A percentile compares a stretch with the other conserved stretches of the same genome.
Evolutionary conservation across 1,140 invertebrate genomes (phyloP).

Genomic region (Zaprionus taronus): DNA sequence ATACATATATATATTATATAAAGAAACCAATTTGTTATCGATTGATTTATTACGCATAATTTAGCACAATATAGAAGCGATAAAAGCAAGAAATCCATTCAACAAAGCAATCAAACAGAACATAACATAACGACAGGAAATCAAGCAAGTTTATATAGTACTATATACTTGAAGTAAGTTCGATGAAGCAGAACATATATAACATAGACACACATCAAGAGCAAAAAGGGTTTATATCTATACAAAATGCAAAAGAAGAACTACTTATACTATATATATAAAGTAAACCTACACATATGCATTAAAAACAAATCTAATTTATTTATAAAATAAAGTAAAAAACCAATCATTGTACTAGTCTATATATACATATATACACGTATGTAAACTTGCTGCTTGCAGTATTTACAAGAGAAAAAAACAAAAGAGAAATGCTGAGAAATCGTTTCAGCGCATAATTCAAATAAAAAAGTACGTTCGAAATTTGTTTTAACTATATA

Average conservation of each 20-base stretch:
- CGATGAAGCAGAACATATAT: slow-evolving; percentile 13
- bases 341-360: slow-evolving; percentile 63
- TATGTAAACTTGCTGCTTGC: slow-evolving; percentile 60
- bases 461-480: slow-evolving; percentile 34
- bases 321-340: slow-evolving; percentile 68
- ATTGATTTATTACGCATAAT: slow-evolving; percentile 76
- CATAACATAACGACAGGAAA: slow-evolving; percentile 25
- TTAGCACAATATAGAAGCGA: slow-evolving; percentile 61
- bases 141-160: slow-evolving; percentile 18
- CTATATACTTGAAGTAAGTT: slow-evolving; percentile 16
- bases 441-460: slow-evolving; percentile 24
- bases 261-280: slow-evolving; percentile 46
- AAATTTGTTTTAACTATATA: slow-evolving; percentile 45
- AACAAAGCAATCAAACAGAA: slow-evolving; percentile 7
- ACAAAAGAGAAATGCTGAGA: slow-evolving; percentile 18
- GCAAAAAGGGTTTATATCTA: slow-evolving; percentile 58
- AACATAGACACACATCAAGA: slow-evolving; percentile 66
- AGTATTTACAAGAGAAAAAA: slow-evolving; percentile 49
- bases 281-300: slow-evolving; percentile 53
- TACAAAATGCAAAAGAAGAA: slow-evolving; percentile 34
- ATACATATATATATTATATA: slow-evolving; percentile 29
- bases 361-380: slow-evolving; percentile 10
- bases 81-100: slow-evolving; percentile 19
- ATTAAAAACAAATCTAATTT: slow-evolving; percentile 59
- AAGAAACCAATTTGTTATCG: slow-evolving; percentile 63